Evolutionary conservation across 2,113 vertebrate genomes (phyloP).

Genomic region (Coptodon rendalli): DNA sequence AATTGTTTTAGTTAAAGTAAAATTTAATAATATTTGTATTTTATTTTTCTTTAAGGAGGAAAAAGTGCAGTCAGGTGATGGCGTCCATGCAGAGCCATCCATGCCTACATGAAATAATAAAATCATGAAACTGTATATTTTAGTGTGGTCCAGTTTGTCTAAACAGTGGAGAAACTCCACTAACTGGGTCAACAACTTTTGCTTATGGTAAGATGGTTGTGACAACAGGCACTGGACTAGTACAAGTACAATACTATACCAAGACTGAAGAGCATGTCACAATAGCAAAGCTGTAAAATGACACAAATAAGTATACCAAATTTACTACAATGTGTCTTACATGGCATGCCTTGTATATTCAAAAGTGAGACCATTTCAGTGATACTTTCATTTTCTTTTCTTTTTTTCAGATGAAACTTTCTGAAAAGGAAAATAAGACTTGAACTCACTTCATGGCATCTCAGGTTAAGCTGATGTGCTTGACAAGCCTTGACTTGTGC

Average conservation of each 20-base stretch:
- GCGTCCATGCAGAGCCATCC: background rate
- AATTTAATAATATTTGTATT: background rate
- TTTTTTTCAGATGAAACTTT: background rate
- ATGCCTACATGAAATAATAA: background rate
- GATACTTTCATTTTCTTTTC: background rate
- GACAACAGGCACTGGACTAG: rapidly evolving
- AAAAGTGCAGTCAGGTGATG: background rate
- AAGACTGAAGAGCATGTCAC: background rate
- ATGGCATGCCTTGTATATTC: rapidly evolving
- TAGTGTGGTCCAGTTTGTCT: background rate
- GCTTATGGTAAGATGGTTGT: background rate
- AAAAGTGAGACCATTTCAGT: background rate
- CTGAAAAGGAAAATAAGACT: background rate
- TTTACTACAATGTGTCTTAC: background rate
- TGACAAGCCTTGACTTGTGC: background rate
- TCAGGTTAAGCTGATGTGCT: background rate
- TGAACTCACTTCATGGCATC: background rate
- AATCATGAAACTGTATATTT: background rate
- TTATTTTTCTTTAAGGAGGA: background rate
- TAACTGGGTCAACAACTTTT: background rate
- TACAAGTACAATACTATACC: background rate
- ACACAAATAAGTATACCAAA: background rate
- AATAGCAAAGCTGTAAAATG: background rate
- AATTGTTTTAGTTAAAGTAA: background rate
- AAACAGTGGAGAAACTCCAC: background rate